A percentile compares a stretch with the other conserved stretches of the same genome.
These are phyloP conservation scores for Macrotrachela quadricornifera DNA, from an alignment of 1,140 invertebrate species.

Conservation along the genomic window DNA sequence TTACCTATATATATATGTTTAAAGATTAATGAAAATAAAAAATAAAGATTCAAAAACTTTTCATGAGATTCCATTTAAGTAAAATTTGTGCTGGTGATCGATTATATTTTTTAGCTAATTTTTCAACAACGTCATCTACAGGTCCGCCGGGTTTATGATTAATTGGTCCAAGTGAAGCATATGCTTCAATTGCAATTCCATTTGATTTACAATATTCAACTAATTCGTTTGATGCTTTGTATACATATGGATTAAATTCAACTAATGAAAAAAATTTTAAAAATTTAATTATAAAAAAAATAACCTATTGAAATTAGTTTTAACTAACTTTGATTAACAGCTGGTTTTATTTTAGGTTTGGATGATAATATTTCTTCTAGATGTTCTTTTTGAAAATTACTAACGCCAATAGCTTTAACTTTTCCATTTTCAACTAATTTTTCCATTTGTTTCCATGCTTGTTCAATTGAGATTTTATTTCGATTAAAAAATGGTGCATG, in stretches of 20 bases:
- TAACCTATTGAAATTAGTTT: too few relatives aligned
- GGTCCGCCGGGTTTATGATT: slow-evolving; percentile 11
- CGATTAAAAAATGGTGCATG: slow-evolving; percentile 14
- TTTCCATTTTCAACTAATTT: neutral
- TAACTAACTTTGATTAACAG: too few relatives aligned
- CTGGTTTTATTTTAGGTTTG: too few relatives aligned
- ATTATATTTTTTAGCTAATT: slow-evolving; percentile 14
- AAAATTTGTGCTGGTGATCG: slow-evolving; percentile 13
- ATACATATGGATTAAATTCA: too few relatives aligned
- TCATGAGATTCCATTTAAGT: slow-evolving; percentile 10
- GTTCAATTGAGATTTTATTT: too few relatives aligned
- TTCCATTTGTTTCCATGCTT: too few relatives aligned
- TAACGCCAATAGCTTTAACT: slow-evolving; percentile 19
- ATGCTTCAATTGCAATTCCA: slow-evolving; percentile 17
- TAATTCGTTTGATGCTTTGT: slow-evolving; percentile 8
- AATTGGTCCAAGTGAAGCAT: slow-evolving; percentile 15
- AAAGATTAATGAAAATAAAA: too few relatives aligned
- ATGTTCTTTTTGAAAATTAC: slow-evolving; percentile 19
- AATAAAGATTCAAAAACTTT: too few relatives aligned
- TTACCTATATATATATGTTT: too few relatives aligned
- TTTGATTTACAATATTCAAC: slow-evolving; percentile 17
- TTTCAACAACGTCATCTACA: slow-evolving; percentile 3
- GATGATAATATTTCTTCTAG: slow-evolving; percentile 9
- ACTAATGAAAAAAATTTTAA: too few relatives aligned
- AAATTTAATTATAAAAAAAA: too few relatives aligned